Evolutionary conservation across 2,113 vertebrate species (phyloP).

Genomic region (Nicator chloris): DNA sequence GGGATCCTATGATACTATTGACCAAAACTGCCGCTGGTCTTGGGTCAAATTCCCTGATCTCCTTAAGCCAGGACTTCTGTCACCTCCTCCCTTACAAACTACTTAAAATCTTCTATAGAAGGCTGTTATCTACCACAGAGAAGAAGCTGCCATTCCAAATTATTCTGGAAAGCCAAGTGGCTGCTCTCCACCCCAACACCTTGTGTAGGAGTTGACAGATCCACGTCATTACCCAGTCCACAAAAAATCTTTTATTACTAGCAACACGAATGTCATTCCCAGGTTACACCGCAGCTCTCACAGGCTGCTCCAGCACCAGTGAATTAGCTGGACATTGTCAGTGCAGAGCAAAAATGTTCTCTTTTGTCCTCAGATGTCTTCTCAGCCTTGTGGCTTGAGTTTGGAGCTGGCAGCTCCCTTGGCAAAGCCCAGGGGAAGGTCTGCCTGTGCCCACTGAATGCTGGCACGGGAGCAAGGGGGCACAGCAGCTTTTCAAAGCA

Average conservation of each 20-base stretch:
- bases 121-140: not conserved
- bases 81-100: not conserved
- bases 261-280: not conserved
- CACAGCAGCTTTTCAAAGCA: not conserved
- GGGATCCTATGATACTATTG: not conserved
- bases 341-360: not conserved
- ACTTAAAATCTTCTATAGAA: not conserved
- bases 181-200: not conserved
- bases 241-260: not conserved
- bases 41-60: not conserved
- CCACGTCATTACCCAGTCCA: not conserved
- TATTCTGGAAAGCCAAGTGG: not conserved
- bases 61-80: not conserved
- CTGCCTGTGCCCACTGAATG: not conserved
- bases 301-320: not conserved
- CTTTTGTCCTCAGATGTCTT: not conserved
- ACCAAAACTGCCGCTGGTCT: not conserved
- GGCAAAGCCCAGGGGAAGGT: not conserved
- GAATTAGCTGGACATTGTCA: not conserved
- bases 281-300: not conserved
- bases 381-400: not conserved
- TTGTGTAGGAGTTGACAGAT: not conserved
- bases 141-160: not conserved
- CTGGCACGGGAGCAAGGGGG: not conserved
- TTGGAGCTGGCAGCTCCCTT: not conserved